These are phyloP conservation scores for Apteryx mantelli DNA, from an alignment of 2,113 vertebrate genomes.

Conservation along the genomic window DNA sequence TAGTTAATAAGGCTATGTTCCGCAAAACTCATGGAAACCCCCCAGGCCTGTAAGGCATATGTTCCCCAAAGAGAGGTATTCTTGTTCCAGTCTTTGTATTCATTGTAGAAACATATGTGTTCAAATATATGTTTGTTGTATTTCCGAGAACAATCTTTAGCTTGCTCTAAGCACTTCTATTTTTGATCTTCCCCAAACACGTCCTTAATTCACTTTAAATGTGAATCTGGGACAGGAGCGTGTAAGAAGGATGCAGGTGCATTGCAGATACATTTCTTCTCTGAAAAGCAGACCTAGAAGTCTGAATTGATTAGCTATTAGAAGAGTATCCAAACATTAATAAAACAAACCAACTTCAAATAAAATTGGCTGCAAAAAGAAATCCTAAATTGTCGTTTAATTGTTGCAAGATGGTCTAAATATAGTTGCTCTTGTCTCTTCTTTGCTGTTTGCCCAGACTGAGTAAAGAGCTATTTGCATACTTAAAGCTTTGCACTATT, in stretches of 20 bases:
- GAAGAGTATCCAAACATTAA: neutral
- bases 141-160: neutral
- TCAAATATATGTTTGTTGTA: slow-evolving; percentile 5
- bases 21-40: neutral
- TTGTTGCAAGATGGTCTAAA: neutral
- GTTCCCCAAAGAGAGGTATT: neutral
- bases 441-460: neutral
- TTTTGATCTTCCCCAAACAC: slow-evolving; percentile 18
- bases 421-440: neutral
- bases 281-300: neutral
- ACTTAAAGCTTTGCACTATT: neutral
- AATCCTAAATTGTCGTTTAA: neutral
- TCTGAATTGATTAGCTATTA: neutral
- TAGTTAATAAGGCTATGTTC: neutral
- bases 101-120: neutral
- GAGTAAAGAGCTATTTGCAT: neutral
- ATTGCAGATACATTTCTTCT: neutral
- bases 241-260: neutral
- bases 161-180: slow-evolving; percentile 18
- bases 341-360: neutral
- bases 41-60: neutral
- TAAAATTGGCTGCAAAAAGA: neutral
- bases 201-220: slow-evolving; percentile 53
- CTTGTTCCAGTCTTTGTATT: neutral
- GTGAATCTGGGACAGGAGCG: slow-evolving; percentile 46